Evolutionary conservation across 2,113 vertebrate species (phyloP).

Genomic region (Brienomyrus brachyistius): DNA sequence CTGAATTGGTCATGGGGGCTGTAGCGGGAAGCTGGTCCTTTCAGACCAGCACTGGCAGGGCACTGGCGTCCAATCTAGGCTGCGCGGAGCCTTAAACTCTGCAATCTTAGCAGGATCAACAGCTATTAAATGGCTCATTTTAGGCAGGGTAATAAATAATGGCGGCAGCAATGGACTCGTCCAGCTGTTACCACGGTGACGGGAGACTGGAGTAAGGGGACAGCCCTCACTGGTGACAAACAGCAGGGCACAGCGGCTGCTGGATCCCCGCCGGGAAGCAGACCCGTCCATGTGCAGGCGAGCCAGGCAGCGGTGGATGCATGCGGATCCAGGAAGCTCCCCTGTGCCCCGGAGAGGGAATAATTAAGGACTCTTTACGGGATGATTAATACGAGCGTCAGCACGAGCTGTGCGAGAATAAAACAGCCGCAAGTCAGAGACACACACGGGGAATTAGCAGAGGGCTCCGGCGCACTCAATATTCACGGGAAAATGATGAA

Average conservation of each 20-base stretch:
- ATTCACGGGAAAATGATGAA: constrained; percentile 1
- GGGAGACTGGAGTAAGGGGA: not conserved
- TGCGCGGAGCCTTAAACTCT: not conserved
- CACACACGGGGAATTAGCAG: constrained; percentile 1
- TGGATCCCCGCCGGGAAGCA: not conserved
- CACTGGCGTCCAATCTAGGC: not conserved
- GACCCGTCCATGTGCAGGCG: not conserved
- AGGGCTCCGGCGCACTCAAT: not conserved
- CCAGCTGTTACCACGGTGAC: not conserved
- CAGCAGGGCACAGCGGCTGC: not conserved
- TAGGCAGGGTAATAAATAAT: not conserved
- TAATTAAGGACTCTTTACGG: constrained; percentile 19
- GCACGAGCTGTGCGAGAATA: not conserved
- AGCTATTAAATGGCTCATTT: not conserved
- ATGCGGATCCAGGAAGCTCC: not conserved
- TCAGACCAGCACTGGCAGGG: not conserved
- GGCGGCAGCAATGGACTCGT: not conserved
- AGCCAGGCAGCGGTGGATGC: not conserved
- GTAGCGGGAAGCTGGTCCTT: not conserved
- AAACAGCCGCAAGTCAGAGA: constrained; percentile 15
- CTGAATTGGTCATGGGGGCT: not conserved
- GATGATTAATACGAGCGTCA: constrained; percentile 20
- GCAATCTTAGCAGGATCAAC: not conserved
- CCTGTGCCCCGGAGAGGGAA: not conserved
- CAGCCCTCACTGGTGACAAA: not conserved